Evolutionary conservation across 2,797 vertebrate species (phyloP).

Genomic region (Phyllotis vaccarum): DNA sequence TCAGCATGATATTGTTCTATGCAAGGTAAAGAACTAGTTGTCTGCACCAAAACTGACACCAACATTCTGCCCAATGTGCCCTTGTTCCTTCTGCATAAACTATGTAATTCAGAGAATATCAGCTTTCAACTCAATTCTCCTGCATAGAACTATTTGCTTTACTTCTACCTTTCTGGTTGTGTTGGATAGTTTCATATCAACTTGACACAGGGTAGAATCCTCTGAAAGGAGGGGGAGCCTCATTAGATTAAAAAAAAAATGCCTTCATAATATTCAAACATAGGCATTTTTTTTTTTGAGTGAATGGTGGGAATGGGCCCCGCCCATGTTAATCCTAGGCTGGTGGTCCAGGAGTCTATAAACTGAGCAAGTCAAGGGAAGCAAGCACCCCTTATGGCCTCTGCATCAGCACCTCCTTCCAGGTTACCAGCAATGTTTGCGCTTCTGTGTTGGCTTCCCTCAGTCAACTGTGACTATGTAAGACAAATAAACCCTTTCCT

Average conservation of each 20-base stretch:
- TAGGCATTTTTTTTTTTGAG: background rate
- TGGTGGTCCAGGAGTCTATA: background rate
- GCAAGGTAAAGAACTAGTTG: background rate
- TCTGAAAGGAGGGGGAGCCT: background rate
- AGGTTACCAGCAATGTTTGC: background rate
- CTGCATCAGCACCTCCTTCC: too few species aligned
- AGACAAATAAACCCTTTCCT: background rate
- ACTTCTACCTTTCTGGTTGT: background rate
- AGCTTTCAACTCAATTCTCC: background rate
- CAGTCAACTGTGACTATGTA: background rate
- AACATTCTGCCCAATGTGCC: background rate
- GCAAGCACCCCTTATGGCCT: too few species aligned
- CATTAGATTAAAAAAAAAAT: background rate
- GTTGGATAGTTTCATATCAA: background rate
- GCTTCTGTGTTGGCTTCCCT: background rate
- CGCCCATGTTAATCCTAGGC: background rate
- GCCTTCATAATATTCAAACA: too few species aligned
- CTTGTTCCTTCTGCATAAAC: background rate
- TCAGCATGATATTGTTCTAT: background rate
- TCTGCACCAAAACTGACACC: background rate
- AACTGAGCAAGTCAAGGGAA: background rate
- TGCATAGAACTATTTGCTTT: conserved; percentile 38
- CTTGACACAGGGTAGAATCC: background rate
- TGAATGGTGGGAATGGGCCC: background rate
- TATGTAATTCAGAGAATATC: background rate